A percentile compares a stretch with the other conserved stretches of the same genome.
Evolutionary conservation across 2,888 invertebrate genomes (phyloP).

Genomic region (Drosophila hawaiiensis): DNA sequence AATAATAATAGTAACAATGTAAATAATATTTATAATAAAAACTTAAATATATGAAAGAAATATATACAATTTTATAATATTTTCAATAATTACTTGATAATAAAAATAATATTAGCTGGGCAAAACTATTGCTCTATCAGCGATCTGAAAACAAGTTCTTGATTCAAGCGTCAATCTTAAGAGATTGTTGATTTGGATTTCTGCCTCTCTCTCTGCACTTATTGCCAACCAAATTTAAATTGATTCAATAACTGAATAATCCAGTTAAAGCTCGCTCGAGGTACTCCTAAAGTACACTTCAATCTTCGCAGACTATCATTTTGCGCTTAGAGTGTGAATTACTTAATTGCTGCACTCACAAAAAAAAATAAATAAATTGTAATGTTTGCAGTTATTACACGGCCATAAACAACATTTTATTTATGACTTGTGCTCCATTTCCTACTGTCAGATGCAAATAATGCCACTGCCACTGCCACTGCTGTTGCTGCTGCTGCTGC

Average conservation of each 20-base stretch:
- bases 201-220: background rate
- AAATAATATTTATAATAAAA: too few relatives aligned
- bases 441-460: constrained; percentile 78
- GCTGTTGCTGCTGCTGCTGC: background rate
- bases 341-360: background rate
- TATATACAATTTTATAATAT: too few relatives aligned
- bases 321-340: constrained; percentile 1
- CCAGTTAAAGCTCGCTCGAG: background rate
- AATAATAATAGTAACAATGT: background rate
- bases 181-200: background rate
- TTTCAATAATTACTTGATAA: too few relatives aligned
- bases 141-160: too few relatives aligned
- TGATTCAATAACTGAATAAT: background rate
- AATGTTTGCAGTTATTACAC: constrained; percentile 57
- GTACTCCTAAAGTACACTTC: background rate
- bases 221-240: background rate
- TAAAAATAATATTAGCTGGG: background rate
- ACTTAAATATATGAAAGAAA: too few relatives aligned
- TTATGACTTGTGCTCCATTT: constrained; percentile 73
- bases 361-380: constrained; percentile 41
- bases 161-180: background rate
- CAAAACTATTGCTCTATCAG: background rate
- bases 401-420: constrained; percentile 77
- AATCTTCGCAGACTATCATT: background rate
- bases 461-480: constrained; percentile 37